phyloP scores from a whole-genome alignment of 2,113 vertebrate species.

The Lethenteron reissneri region DNA sequence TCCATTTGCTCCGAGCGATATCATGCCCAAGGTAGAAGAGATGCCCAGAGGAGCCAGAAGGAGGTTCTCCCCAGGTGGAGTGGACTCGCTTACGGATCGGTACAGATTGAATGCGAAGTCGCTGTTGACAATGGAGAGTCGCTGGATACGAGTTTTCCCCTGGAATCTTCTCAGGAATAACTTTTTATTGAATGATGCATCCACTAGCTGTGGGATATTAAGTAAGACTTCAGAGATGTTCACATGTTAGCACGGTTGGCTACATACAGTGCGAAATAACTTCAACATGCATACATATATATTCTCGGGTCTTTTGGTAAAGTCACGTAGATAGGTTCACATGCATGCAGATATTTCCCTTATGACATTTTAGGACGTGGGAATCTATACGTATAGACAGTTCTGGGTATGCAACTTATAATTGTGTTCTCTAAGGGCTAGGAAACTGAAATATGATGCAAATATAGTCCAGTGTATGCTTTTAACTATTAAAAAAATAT shows the following conservation, averaged over 20 bases:
- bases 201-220: conserved; percentile 20
- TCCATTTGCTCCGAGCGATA: conserved; percentile 46
- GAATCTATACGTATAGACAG: no score
- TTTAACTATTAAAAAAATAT: no score
- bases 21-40: conserved; percentile 78
- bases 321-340: neutral
- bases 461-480: no score
- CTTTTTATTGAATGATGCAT: conserved; percentile 34
- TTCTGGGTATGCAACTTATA: no score
- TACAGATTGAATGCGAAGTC: conserved; percentile 72
- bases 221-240: no score
- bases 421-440: no score
- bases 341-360: neutral
- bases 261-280: no score
- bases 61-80: conserved; percentile 48
- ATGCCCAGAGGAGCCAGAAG: conserved; percentile 75
- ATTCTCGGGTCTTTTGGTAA: neutral
- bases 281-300: neutral
- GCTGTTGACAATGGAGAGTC: conserved; percentile 59
- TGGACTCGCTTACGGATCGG: conserved; percentile 37
- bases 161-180: conserved; percentile 59
- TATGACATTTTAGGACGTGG: no score
- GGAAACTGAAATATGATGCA: no score
- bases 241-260: no score
- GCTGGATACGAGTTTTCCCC: conserved; percentile 56